Conservation (phyloP, 2,113 vertebrate species). For the Salvelinus alpinus region DNA sequence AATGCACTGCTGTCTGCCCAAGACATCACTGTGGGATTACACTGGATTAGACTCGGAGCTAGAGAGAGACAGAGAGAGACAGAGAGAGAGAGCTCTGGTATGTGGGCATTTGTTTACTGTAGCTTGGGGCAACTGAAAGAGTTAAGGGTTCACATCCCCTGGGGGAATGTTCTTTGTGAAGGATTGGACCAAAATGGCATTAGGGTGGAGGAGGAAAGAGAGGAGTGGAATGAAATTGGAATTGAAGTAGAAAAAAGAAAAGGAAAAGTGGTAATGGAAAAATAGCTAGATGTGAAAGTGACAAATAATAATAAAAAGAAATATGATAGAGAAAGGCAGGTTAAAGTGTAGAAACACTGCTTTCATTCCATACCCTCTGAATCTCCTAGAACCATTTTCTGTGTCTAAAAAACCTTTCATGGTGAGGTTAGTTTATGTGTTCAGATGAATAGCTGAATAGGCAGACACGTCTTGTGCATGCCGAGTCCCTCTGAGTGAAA, state of each 20-base stretch:
- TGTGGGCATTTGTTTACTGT: slow-evolving; percentile 49
- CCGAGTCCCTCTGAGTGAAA: slow-evolving; percentile 13
- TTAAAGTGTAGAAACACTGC: slow-evolving; percentile 1
- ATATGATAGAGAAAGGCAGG: slow-evolving; percentile 13
- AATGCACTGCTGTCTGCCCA: slow-evolving; percentile 18
- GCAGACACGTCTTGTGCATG: not conserved
- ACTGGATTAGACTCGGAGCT: slow-evolving; percentile 51
- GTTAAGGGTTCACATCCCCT: slow-evolving; percentile 44
- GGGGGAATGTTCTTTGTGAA: slow-evolving; percentile 61
- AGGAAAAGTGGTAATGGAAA: slow-evolving; percentile 26
- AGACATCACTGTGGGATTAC: slow-evolving; percentile 52
- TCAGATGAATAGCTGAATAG: slow-evolving; percentile 10
- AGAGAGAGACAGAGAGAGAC: not conserved
- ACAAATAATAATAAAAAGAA: slow-evolving; percentile 36
- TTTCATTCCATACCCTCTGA: not conserved
- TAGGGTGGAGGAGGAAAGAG: slow-evolving; percentile 22
- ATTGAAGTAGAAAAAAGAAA: slow-evolving; percentile 32
- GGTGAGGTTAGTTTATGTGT: not conserved
- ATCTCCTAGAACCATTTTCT: not conserved
- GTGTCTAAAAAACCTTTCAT: not conserved
- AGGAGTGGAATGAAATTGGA: slow-evolving; percentile 23
- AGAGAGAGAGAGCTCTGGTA: slow-evolving; percentile 23
- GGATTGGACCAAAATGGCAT: slow-evolving; percentile 62
- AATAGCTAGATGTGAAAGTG: slow-evolving; percentile 31
- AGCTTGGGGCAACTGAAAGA: slow-evolving; percentile 34